phyloP scores from a whole-genome alignment of 2,797 vertebrate genomes.

The Okamejei kenojei region DNA sequence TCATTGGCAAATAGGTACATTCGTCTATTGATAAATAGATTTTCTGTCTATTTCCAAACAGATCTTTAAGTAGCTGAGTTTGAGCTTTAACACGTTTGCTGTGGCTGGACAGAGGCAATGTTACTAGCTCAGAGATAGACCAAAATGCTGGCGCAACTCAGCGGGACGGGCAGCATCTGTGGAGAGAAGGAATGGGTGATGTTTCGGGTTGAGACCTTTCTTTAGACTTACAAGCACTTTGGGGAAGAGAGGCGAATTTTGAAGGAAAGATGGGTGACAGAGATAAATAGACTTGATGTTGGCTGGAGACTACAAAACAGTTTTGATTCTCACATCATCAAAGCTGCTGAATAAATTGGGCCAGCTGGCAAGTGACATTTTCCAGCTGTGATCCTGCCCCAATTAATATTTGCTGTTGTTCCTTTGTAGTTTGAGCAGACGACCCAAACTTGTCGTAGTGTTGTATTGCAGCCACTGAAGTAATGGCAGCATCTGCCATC shows the following conservation, averaged over 20 bases:
- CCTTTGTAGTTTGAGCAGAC: neutral
- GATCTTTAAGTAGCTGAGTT: no score
- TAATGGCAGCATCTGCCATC: neutral
- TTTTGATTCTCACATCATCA: constrained; percentile 29
- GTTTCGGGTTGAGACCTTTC: no score
- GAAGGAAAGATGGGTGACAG: neutral
- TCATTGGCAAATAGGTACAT: no score
- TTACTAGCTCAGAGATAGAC: no score
- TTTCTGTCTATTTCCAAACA: neutral
- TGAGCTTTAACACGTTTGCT: neutral
- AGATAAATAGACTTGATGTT: constrained; percentile 20
- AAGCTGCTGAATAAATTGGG: constrained; percentile 22
- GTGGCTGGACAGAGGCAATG: no score
- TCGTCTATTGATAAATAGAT: no score
- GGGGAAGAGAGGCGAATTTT: neutral
- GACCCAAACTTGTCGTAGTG: neutral
- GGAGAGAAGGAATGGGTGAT: no score
- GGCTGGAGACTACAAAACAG: neutral
- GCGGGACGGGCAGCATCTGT: no score
- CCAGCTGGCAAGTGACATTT: constrained; percentile 25
- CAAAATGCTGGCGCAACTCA: no score
- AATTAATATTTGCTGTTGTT: constrained; percentile 20
- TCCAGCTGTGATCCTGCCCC: constrained; percentile 22
- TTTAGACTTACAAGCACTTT: neutral
- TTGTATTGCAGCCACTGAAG: neutral